Percentiles rank a stretch among this genome's conserved stretches.
These are phyloP conservation scores for Lydus trimaculatus DNA, from an alignment of 2,888 invertebrate species.

Conservation along the genomic window DNA sequence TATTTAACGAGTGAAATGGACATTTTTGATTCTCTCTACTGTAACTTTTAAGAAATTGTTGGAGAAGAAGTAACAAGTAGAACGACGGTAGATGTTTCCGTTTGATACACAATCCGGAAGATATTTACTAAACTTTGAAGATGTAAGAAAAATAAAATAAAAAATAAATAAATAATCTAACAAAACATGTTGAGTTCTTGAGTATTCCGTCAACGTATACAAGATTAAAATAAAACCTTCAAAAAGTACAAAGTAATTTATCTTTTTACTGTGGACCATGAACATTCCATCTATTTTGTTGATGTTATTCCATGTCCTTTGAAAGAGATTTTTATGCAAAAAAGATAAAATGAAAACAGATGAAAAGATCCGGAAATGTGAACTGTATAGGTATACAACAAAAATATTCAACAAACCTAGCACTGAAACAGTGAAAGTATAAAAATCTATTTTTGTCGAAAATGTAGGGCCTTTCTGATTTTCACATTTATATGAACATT, in stretches of 20 bases:
- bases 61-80: not conserved
- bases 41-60: not conserved
- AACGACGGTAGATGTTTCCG: not conserved
- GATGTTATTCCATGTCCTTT: not conserved
- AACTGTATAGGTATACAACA: not conserved
- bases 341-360: not conserved
- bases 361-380: not conserved
- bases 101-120: constrained; percentile 6
- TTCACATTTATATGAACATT: not conserved
- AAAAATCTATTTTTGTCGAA: not conserved
- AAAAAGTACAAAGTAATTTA: constrained; percentile 8
- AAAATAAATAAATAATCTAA: too few species aligned
- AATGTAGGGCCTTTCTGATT: not conserved
- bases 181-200: not conserved
- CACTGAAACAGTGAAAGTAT: not conserved
- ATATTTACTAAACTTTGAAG: constrained; percentile 1
- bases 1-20: too few species aligned
- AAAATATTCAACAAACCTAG: not conserved
- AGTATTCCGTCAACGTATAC: not conserved
- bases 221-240: constrained; percentile 5
- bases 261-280: not conserved
- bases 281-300: not conserved
- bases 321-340: not conserved
- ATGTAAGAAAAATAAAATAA: not conserved
- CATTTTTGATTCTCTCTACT: not conserved